A percentile compares a stretch with the other conserved stretches of the same genome.
Conservation (phyloP, 1,140 invertebrate genomes). For the Chelonus insularis region DNA sequence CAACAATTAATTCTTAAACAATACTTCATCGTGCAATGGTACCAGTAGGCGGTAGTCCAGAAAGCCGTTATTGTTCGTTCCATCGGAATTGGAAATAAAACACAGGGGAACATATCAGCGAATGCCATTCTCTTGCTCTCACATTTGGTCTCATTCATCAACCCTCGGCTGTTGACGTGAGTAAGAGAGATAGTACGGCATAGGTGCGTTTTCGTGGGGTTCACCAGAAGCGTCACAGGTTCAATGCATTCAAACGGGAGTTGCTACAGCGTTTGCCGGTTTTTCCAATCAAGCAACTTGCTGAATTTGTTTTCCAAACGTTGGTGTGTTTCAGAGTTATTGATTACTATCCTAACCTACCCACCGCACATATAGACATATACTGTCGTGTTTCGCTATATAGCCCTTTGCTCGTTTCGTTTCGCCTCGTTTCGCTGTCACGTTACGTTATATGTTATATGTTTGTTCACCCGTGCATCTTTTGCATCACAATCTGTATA, state of each 20-base stretch:
- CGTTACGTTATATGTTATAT: constrained; percentile 58
- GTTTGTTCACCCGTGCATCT: constrained; percentile 52
- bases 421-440: constrained; percentile 29
- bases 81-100: constrained; percentile 49
- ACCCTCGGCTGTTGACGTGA: constrained; percentile 21
- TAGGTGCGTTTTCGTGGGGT: not conserved
- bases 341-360: constrained; percentile 48
- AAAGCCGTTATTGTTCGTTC: constrained; percentile 39
- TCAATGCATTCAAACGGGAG: constrained; percentile 36
- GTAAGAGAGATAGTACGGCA: not conserved
- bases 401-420: constrained; percentile 42
- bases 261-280: constrained; percentile 31
- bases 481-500: constrained; percentile 51
- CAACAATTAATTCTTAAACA: no score
- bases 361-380: constrained; percentile 15
- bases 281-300: constrained; percentile 61
- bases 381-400: constrained; percentile 14
- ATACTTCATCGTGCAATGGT: no score
- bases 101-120: not conserved
- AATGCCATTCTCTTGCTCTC: constrained; percentile 25
- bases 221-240: constrained; percentile 21
- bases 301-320: constrained; percentile 60
- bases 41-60: no score
- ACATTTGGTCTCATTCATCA: constrained; percentile 20
- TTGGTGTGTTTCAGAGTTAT: constrained; percentile 58